Percentiles rank a stretch among this genome's conserved stretches.
Conservation (phyloP, 2,113 vertebrate genomes). For the Nesoenas mayeri region DNA sequence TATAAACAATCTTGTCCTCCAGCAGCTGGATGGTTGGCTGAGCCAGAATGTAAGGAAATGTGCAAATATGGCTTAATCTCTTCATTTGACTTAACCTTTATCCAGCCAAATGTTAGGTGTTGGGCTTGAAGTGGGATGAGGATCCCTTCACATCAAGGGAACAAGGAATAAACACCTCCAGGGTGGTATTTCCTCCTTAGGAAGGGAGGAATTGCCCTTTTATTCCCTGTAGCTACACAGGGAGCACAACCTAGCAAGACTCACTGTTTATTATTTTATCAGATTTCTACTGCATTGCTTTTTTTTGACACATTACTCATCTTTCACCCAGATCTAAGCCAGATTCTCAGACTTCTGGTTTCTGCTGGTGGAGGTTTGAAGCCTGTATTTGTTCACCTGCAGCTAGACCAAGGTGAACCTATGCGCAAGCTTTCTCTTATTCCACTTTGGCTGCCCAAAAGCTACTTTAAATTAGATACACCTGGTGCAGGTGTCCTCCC, state of each 20-base stretch:
- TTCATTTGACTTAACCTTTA: background rate
- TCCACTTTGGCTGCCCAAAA: background rate
- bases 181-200: background rate
- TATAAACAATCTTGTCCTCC: background rate
- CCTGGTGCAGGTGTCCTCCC: background rate
- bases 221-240: background rate
- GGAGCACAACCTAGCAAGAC: background rate
- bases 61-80: background rate
- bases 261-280: background rate
- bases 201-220: background rate
- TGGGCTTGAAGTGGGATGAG: background rate
- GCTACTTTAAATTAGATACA: background rate
- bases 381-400: background rate
- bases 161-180: background rate
- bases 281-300: background rate
- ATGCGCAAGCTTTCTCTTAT: fast-evolving
- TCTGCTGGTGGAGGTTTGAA: background rate
- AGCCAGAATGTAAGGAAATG: background rate
- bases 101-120: background rate
- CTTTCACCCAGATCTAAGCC: background rate
- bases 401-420: background rate
- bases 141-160: background rate
- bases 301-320: background rate
- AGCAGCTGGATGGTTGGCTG: background rate
- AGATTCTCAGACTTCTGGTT: background rate